phyloP scores from a whole-genome alignment of 2,113 vertebrate species.

The Recurvirostra avosetta region DNA sequence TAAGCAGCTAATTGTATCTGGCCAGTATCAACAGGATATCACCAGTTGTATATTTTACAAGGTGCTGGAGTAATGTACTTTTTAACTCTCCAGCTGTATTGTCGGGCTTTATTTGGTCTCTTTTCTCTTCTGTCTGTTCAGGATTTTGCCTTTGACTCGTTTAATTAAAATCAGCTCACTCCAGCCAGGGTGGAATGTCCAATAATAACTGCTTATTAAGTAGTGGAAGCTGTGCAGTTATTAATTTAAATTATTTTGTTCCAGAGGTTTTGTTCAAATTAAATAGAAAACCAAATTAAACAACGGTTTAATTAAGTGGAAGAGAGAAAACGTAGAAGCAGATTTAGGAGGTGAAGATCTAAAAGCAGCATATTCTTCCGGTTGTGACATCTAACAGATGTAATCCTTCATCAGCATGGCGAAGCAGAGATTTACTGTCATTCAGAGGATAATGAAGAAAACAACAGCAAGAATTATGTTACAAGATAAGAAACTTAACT shows the following conservation, averaged over 20 bases:
- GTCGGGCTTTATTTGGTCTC: background rate
- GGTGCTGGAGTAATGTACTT: background rate
- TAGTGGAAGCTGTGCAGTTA: slow-evolving; percentile 39
- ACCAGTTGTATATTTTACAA: background rate
- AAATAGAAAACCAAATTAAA: slow-evolving; percentile 61
- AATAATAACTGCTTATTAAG: slow-evolving; percentile 60
- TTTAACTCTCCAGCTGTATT: background rate
- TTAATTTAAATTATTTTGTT: slow-evolving; percentile 69
- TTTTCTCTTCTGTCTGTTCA: slow-evolving; percentile 22
- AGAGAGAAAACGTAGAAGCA: slow-evolving; percentile 13
- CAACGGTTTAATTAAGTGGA: slow-evolving; percentile 64
- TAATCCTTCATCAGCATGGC: slow-evolving; percentile 46
- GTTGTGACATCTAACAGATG: slow-evolving; percentile 50
- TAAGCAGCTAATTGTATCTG: slow-evolving; percentile 21
- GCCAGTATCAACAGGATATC: background rate
- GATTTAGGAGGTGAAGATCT: slow-evolving; percentile 49
- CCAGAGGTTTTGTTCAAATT: slow-evolving; percentile 61
- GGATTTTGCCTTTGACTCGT: slow-evolving; percentile 46
- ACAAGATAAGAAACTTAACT: slow-evolving; percentile 45
- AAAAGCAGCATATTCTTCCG: slow-evolving; percentile 14
- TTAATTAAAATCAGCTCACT: slow-evolving; percentile 61
- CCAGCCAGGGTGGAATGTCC: slow-evolving; percentile 23
- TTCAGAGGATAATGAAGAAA: slow-evolving; percentile 55
- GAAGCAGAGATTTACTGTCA: slow-evolving; percentile 42
- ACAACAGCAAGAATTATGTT: slow-evolving; percentile 29